Evolutionary conservation across 2,113 vertebrate genomes (phyloP), one percentile per base, ranked within the genome.

Genomic region (Colaptes auratus): DNA sequence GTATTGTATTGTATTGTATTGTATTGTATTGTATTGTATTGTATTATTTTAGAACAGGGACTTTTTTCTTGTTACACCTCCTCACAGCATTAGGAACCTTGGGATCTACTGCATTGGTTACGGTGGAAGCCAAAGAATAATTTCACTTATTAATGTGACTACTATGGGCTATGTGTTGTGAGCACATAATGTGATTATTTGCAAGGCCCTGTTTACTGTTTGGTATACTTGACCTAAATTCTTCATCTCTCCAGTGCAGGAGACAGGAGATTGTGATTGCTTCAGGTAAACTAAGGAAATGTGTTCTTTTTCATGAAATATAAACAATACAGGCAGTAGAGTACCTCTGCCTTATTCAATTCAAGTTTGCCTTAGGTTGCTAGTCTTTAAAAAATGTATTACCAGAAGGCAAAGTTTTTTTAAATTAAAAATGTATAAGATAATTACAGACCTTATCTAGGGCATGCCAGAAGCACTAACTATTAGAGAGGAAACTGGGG

Each of bases 151-250:
- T 93, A 73, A 71, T 46, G 35, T 2, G 7, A 88, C 39, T 74
- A 58, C 55, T 58, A 61, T 13, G 70, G 61, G 63, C 30, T 92
- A 63, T 92, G 95, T 87, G 65, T 89, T 12, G 0, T 75, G 23
- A 93, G 73, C 20, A n/a, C n/a, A n/a, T n/a, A n/a, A 77, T 60
- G 39, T 39, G 60, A 88, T 91, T 89, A 89, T 87, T 89, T 88
- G 82, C 64, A 92, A 95, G 92, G 69, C 61, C 87, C 72, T 83
- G 48, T 93, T 95, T 96, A 87, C 79, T 81, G 67, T 36, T 74
- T 87, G 63, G 71, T 82, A 63, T 53, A 89, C 74, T 93, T 95
- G 85, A 92, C 94, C 93, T 88, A 91, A 88, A 93, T 96, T 92
- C 89, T 88, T n/a, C 67, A 93, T 67, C n/a, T 50, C 48, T 90